Evolutionary conservation across 2,113 vertebrate species (phyloP).

Genomic region (Cacatua alba): DNA sequence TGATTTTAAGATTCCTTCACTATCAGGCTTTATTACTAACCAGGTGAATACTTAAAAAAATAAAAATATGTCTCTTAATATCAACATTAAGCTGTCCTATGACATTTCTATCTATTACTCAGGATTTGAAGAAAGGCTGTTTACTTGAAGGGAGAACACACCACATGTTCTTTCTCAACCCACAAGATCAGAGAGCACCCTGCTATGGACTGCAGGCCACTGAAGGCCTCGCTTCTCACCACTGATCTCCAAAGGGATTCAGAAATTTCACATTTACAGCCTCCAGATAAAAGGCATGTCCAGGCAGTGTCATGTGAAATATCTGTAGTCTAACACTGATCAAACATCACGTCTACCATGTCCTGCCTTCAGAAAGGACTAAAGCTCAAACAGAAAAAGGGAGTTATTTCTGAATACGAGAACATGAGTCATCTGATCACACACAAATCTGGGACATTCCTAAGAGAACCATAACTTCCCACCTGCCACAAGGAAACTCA

Average conservation of each 20-base stretch:
- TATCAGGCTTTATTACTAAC: not conserved
- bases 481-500: not conserved
- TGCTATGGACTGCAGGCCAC: not conserved
- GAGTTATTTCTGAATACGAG: not conserved
- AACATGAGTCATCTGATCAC: rapidly evolving
- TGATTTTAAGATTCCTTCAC: not conserved
- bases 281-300: rapidly evolving
- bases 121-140: not conserved
- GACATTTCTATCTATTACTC: not conserved
- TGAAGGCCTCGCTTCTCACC: not conserved
- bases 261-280: not conserved
- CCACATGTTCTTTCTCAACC: not conserved
- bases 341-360: rapidly evolving
- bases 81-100: not conserved
- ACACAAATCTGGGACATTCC: not conserved
- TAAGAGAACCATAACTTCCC: rapidly evolving
- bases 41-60: not conserved
- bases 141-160: not conserved
- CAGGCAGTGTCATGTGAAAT: not conserved
- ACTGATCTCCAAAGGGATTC: not conserved
- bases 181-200: not conserved
- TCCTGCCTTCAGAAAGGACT: not conserved
- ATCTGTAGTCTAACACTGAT: not conserved
- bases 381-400: not conserved
- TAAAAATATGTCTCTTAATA: not conserved